Evolutionary conservation across 2,888 invertebrate genomes (phyloP).

Genomic region (Leuctra nigra): DNA sequence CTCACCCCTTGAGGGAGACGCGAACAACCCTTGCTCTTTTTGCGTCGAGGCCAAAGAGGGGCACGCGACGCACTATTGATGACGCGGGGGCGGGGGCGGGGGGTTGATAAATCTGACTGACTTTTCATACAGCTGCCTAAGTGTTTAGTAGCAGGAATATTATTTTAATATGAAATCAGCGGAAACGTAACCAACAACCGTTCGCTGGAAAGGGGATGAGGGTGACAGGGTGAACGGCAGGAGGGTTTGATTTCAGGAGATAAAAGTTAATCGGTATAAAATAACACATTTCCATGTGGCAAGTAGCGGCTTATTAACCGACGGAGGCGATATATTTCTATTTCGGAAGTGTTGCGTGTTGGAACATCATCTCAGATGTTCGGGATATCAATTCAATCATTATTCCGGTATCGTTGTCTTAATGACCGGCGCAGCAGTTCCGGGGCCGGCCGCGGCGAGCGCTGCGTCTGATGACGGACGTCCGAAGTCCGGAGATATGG

Average conservation of each 20-base stretch:
- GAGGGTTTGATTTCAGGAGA: no score
- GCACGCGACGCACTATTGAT: conserved; percentile 17
- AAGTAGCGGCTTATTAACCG: no score
- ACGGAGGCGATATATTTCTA: no score
- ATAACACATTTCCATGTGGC: no score
- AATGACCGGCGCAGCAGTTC: neutral
- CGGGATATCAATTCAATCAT: neutral
- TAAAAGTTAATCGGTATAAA: no score
- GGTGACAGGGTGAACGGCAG: no score
- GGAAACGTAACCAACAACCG: no score
- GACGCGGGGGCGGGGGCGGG: conserved; percentile 31
- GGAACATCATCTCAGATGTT: neutral
- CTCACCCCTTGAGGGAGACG: conserved; percentile 16
- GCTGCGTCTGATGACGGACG: no score
- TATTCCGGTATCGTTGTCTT: neutral
- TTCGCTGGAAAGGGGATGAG: no score
- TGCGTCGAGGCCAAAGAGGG: neutral
- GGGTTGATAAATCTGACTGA: conserved; percentile 28
- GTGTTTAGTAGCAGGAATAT: neutral
- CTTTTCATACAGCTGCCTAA: conserved; percentile 18
- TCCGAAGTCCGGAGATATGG: no score
- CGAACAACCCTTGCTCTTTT: conserved; percentile 16
- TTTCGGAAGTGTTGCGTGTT: neutral
- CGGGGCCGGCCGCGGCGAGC: no score
- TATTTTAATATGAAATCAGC: conserved; percentile 11